A percentile compares a stretch with the other conserved stretches of the same genome.
phyloP scores from a whole-genome alignment of 2,888 invertebrate species.

The Pseudeuparius sepicola region DNA sequence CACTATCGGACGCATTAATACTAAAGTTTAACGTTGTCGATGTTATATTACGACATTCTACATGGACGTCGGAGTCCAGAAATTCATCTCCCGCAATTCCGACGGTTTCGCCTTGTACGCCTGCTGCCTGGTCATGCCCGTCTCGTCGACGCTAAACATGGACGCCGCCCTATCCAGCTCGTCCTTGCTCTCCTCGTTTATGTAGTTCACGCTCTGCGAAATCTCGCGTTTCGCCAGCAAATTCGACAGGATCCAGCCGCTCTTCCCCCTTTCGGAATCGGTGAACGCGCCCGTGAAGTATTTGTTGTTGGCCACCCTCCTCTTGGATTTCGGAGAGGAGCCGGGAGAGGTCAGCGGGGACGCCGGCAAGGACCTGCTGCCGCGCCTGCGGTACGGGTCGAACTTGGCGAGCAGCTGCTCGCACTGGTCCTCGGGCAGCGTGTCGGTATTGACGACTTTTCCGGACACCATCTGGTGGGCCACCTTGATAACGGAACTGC shows the following conservation, averaged over 20 bases:
- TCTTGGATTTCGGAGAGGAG: slow-evolving; percentile 48
- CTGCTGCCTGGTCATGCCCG: slow-evolving; percentile 28
- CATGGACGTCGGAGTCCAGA: slow-evolving; percentile 81
- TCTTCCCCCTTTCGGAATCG: slow-evolving; percentile 39
- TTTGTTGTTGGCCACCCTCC: slow-evolving; percentile 49
- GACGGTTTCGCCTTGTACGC: slow-evolving; percentile 52
- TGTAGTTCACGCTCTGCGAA: slow-evolving; percentile 46
- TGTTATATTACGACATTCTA: no score
- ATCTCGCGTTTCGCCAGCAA: slow-evolving; percentile 55
- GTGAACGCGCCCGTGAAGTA: slow-evolving; percentile 47
- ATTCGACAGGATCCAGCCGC: slow-evolving; percentile 54
- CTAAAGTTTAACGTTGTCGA: slow-evolving; percentile 21
- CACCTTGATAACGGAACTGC: slow-evolving; percentile 50
- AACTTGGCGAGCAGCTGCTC: slow-evolving; percentile 31
- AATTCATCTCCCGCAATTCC: slow-evolving; percentile 72
- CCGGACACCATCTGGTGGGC: slow-evolving; percentile 49
- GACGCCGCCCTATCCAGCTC: slow-evolving; percentile 25
- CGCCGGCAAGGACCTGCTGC: slow-evolving; percentile 61
- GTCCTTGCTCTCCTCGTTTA: slow-evolving; percentile 50
- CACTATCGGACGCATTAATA: slow-evolving; percentile 22
- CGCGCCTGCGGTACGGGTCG: slow-evolving; percentile 44
- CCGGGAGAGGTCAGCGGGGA: slow-evolving; percentile 56
- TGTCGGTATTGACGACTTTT: slow-evolving; percentile 31
- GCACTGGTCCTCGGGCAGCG: slow-evolving; percentile 18
- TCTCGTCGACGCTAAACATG: slow-evolving; percentile 27